Percentiles rank a stretch among this genome's conserved stretches.
Evolutionary conservation across 2,797 vertebrate species (phyloP).

Genomic region (Cryptoprocta ferox): DNA sequence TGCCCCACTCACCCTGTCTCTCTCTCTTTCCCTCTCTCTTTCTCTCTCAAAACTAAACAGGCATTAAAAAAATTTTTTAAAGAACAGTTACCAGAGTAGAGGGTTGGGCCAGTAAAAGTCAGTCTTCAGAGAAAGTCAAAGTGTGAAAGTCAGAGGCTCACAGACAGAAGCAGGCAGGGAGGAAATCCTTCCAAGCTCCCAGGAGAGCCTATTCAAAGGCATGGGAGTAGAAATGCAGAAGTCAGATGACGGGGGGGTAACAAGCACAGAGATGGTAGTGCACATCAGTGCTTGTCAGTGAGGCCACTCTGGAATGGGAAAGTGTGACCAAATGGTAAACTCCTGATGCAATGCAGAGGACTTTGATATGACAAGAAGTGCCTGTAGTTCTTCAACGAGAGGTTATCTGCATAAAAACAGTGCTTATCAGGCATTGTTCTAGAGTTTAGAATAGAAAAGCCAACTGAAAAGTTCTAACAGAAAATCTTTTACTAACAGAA

Average conservation of each 20-base stretch:
- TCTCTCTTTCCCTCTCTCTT: too few relatives aligned
- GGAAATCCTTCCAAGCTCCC: neutral
- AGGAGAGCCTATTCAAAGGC: neutral
- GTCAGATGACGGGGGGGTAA: neutral
- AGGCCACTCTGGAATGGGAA: neutral
- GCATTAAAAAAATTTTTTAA: too few relatives aligned
- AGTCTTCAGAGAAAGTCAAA: neutral
- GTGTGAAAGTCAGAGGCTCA: neutral
- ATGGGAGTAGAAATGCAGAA: neutral
- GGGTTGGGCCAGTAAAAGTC: neutral
- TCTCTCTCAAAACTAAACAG: too few relatives aligned
- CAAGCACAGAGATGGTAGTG: neutral
- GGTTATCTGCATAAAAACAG: conserved; percentile 10
- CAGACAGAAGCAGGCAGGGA: neutral
- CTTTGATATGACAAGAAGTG: neutral
- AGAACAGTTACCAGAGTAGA: neutral
- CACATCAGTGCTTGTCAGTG: fast-evolving
- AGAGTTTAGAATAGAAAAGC: neutral
- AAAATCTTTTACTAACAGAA: neutral
- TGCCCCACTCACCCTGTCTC: too few relatives aligned
- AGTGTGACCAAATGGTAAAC: neutral
- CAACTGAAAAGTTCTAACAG: neutral
- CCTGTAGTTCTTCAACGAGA: neutral
- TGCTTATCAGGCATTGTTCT: neutral
- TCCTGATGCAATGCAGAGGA: fast-evolving